Evolutionary conservation across 2,888 invertebrate species (phyloP), one percentile per base, ranked within the genome.

Genomic region (Chydorus sphaericus): DNA sequence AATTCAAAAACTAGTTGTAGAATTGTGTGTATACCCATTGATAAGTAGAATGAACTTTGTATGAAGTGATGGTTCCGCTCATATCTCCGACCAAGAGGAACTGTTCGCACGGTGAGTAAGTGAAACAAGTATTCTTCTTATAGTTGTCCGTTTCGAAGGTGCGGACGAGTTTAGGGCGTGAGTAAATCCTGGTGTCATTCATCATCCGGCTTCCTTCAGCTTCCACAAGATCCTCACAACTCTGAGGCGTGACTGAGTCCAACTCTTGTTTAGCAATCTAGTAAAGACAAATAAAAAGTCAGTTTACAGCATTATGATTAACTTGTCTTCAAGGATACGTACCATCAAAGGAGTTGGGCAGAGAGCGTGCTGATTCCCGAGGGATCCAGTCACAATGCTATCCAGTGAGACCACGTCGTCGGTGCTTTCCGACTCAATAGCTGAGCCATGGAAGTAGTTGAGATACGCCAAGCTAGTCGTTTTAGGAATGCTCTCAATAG

Each of bases 301-400:
- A n/a, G n/a, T n/a, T n/a, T n/a, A n/a, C n/a, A n/a, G n/a, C n/a
- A n/a, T n/a, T n/a, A n/a, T n/a, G n/a, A n/a, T n/a, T n/a, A n/a
- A n/a, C n/a, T n/a, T n/a, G n/a, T n/a, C n/a, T n/a, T n/a, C n/a
- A n/a, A n/a, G n/a, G n/a, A n/a, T n/a, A n/a, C n/a, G n/a, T n/a
- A n/a, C n/a, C 74, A 98, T 92, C 0, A n/a, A n/a, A n/a, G 98
- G 98, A 71, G 96, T 92, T 72, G 88, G 89, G 74, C 98, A 98
- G 8, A 91, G 74, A n/a, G 94, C 85, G 73, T 98, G 98, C 70
- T 98, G 97, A 73, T 93, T 92, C 63, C 92, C 85, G 54, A 97
- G 77, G 73, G 96, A 97, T 70, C 96, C 94, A 0, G 90, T 93
- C 60, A 97, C 89, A 65, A 98, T 94, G 44, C 86, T 85, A 69